phyloP scores from a whole-genome alignment of 2,888 invertebrate genomes.

The Glaucopsyche alexis region DNA sequence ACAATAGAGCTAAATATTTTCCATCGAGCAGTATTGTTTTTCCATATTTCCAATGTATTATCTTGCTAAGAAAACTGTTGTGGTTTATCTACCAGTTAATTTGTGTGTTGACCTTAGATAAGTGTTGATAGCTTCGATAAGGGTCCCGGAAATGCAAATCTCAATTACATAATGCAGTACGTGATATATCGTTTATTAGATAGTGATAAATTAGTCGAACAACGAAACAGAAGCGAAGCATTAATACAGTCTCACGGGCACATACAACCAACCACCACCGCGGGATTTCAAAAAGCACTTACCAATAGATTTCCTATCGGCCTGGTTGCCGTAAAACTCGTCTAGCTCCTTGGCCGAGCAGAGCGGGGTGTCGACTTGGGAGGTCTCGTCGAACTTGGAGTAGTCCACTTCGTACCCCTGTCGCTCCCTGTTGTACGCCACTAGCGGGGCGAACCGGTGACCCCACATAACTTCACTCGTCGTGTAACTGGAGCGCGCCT shows the following conservation, averaged over 20 bases:
- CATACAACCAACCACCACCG: slow-evolving; percentile 41
- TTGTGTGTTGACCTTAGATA: slow-evolving; percentile 64
- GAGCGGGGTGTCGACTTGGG: slow-evolving; percentile 88
- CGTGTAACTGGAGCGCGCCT: slow-evolving; percentile 87
- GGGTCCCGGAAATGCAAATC: slow-evolving; percentile 44
- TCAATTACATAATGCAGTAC: slow-evolving; percentile 13
- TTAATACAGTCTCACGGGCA: slow-evolving; percentile 5
- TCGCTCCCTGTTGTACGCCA: slow-evolving; percentile 86
- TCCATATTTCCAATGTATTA: neutral
- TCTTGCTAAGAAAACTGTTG: neutral
- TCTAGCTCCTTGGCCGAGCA: slow-evolving; percentile 85
- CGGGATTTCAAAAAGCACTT: slow-evolving; percentile 51
- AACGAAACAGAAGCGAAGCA: slow-evolving; percentile 16
- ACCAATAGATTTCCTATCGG: slow-evolving; percentile 79
- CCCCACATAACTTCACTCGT: slow-evolving; percentile 91
- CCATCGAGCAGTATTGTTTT: neutral
- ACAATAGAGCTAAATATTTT: slow-evolving; percentile 30
- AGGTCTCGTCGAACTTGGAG: slow-evolving; percentile 89
- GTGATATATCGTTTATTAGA: slow-evolving; percentile 15
- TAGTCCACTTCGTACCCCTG: slow-evolving; percentile 90
- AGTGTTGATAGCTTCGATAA: slow-evolving; percentile 49
- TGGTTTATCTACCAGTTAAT: slow-evolving; percentile 39
- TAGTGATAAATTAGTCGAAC: slow-evolving; percentile 9
- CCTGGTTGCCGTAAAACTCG: slow-evolving; percentile 81
- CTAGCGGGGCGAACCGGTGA: slow-evolving; percentile 86